Evolutionary conservation across 2,888 invertebrate genomes (phyloP).

Genomic region (Malachius bipustulatus): DNA sequence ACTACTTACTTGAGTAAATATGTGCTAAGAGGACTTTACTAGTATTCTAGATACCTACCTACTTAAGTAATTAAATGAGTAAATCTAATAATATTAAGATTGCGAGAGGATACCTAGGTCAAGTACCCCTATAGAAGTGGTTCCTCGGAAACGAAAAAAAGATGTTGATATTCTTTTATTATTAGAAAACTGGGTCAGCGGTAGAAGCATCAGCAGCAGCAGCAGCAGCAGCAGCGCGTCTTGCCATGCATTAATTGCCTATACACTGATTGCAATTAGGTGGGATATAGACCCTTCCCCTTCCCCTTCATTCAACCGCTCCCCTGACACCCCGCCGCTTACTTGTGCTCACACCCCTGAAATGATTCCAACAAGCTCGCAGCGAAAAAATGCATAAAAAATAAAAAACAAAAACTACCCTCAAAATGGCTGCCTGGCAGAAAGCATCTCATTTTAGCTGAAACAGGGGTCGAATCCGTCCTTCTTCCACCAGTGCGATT

Average conservation of each 20-base stretch:
- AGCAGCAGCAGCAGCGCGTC: too few species aligned
- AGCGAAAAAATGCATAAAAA: constrained; percentile 36
- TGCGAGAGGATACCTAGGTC: too few species aligned
- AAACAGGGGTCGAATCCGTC: constrained; percentile 39
- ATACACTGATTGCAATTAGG: constrained; percentile 32
- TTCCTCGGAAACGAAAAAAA: too few species aligned
- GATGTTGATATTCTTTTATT: too few species aligned
- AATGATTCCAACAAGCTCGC: constrained; percentile 38
- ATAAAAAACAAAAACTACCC: constrained; percentile 48
- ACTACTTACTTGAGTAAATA: too few species aligned
- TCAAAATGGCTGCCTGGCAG: constrained; percentile 59
- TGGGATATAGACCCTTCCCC: constrained; percentile 28
- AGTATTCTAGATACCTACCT: too few species aligned
- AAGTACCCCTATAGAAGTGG: too few species aligned
- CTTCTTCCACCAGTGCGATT: constrained; percentile 40
- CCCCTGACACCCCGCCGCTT: constrained; percentile 30
- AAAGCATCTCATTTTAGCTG: constrained; percentile 41
- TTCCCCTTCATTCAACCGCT: constrained; percentile 20
- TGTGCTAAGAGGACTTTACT: too few species aligned
- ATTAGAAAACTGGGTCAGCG: too few species aligned
- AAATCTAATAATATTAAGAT: too few species aligned
- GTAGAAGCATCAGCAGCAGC: too few species aligned
- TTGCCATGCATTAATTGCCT: constrained; percentile 33
- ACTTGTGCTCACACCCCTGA: constrained; percentile 36
- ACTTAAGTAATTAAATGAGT: too few species aligned